A percentile compares a stretch with the other conserved stretches of the same genome.
Conservation (phyloP, 2,888 invertebrate species). For the Nymphalis c-album region DNA sequence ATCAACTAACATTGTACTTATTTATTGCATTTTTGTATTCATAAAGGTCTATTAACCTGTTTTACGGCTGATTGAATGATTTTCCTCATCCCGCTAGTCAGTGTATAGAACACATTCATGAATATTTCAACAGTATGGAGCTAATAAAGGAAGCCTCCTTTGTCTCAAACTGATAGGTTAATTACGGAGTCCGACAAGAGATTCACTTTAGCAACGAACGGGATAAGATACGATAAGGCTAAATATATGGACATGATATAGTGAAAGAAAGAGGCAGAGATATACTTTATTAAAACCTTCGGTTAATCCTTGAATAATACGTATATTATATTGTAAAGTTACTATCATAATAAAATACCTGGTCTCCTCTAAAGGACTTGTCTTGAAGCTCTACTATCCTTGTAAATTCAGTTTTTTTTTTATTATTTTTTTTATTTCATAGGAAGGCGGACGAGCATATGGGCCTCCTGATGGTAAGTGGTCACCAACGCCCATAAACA, state of each 20-base stretch:
- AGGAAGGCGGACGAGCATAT: no score
- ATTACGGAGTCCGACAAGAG: conserved; percentile 60
- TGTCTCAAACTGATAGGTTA: conserved; percentile 69
- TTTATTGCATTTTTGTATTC: background rate
- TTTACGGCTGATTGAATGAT: conserved; percentile 4
- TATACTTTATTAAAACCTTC: no score
- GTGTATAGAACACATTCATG: conserved; percentile 51
- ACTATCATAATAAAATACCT: no score
- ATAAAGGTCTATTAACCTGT: background rate
- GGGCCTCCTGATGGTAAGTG: no score
- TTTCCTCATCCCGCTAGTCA: conserved; percentile 16
- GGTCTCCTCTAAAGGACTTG: no score
- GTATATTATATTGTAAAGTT: no score
- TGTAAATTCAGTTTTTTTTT: no score
- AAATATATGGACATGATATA: conserved; percentile 25
- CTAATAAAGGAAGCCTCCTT: conserved; percentile 75
- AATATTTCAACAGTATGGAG: conserved; percentile 72
- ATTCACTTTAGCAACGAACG: conserved; percentile 36
- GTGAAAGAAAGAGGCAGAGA: background rate
- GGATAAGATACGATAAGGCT: conserved; percentile 37
- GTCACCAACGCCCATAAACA: no score
- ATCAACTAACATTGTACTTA: background rate
- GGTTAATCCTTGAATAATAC: no score
- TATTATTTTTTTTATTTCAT: no score
- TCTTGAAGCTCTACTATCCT: no score